phyloP scores from a whole-genome alignment of 64 coral and sea anemone species.

The Astreopora myriophthalma region DNA sequence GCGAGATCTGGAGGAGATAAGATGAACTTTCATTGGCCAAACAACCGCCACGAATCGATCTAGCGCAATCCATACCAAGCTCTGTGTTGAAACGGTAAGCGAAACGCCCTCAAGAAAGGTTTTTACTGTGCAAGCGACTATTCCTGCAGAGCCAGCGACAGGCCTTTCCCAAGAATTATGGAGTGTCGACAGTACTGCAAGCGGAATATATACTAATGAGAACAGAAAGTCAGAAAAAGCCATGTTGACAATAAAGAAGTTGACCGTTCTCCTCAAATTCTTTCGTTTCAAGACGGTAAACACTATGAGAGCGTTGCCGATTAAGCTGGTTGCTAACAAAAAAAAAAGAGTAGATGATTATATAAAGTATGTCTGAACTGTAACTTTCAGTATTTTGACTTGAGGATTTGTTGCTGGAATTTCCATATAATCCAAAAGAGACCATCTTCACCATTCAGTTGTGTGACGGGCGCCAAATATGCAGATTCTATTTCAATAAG shows the following conservation, averaged over 20 bases:
- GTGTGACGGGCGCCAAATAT: too few relatives aligned
- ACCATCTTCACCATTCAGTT: too few relatives aligned
- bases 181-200: neutral
- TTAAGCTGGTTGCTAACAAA: neutral
- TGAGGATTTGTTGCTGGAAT: too few relatives aligned
- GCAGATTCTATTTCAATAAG: too few relatives aligned
- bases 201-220: neutral
- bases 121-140: neutral
- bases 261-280: neutral
- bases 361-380: too few relatives aligned
- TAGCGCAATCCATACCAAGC: neutral
- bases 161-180: neutral
- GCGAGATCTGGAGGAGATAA: neutral
- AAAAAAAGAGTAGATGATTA: too few relatives aligned
- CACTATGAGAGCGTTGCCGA: neutral
- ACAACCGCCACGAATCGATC: neutral
- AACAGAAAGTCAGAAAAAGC: neutral
- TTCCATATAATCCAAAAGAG: too few relatives aligned
- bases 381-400: too few relatives aligned
- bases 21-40: neutral
- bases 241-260: slow-evolving; percentile 15
- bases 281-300: neutral
- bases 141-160: too few relatives aligned
- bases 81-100: neutral
- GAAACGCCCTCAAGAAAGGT: neutral